Evolutionary conservation across 92 coral and sea anemone genomes (phyloP).

Genomic region (Anthopleura xanthogrammica): DNA sequence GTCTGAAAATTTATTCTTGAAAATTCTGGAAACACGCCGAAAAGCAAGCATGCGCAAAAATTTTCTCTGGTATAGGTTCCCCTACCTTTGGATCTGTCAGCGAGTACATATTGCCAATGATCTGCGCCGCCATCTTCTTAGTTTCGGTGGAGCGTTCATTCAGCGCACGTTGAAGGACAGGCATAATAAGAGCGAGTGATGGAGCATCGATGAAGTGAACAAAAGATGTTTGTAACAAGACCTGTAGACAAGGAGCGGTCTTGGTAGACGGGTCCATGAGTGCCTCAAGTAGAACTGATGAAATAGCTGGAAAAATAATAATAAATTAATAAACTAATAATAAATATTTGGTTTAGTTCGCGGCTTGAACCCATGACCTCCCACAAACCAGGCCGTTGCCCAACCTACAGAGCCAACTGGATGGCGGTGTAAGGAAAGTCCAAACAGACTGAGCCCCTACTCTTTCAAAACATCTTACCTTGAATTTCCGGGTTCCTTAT

Average conservation of each 20-base stretch:
- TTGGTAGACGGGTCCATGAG: conserved; percentile 91
- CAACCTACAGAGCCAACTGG: no score
- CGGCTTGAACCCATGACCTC: no score
- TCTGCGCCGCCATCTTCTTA: conserved; percentile 98
- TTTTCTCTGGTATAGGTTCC: no score
- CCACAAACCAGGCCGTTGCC: no score
- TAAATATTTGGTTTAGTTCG: no score
- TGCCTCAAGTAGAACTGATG: conserved; percentile 92
- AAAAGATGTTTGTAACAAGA: conserved; percentile 85
- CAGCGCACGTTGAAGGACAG: conserved; percentile 94
- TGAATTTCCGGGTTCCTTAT: conserved; percentile 93
- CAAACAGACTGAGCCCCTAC: no score
- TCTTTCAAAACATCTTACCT: conserved; percentile 43
- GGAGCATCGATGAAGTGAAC: conserved; percentile 98
- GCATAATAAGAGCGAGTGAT: conserved; percentile 96
- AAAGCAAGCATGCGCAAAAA: no score
- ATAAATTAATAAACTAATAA: background rate
- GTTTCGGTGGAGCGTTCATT: conserved; percentile 91
- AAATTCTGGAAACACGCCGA: no score
- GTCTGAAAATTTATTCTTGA: no score
- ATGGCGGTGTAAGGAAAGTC: no score
- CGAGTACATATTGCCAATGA: conserved; percentile 96
- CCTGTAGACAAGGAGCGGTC: conserved; percentile 89
- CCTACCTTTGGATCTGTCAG: conserved; percentile 93
- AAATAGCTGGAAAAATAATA: conserved; percentile 63